Conservation (phyloP, 37 sponge, comb jelly and placozoan genomes). For the Geodia barretti region DNA sequence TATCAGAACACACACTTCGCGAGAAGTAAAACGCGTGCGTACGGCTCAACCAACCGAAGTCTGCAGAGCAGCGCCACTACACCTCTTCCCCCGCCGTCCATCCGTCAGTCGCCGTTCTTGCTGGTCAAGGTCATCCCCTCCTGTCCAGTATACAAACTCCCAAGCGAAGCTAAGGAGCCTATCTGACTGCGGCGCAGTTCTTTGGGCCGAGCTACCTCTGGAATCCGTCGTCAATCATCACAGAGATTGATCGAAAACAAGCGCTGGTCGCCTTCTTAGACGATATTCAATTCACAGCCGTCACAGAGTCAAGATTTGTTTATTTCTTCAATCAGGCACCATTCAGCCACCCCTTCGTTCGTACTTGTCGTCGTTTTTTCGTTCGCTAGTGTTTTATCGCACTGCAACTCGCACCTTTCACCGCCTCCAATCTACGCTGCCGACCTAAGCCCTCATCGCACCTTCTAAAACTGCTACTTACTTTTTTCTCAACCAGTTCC, state of each 20-base stretch:
- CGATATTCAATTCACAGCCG: background rate
- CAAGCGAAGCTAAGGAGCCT: background rate
- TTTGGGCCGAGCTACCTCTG: background rate
- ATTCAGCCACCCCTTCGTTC: background rate
- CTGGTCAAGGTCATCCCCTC: background rate
- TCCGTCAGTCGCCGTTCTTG: too few relatives aligned
- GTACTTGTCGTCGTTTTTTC: background rate
- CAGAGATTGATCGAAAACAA: background rate
- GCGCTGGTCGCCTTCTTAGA: constrained; percentile 9
- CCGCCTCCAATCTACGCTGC: constrained; percentile 12
- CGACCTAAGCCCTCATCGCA: constrained; percentile 2
- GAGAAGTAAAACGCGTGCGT: background rate
- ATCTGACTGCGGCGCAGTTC: background rate
- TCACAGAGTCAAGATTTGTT: background rate
- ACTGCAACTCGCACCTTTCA: constrained; percentile 23
- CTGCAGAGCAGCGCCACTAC: constrained; percentile 6
- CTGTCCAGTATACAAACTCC: background rate
- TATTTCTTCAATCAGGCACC: background rate
- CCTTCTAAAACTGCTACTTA: background rate
- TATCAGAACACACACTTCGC: background rate
- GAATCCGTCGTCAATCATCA: background rate
- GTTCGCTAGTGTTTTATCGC: constrained; percentile 2
- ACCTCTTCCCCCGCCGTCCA: background rate
- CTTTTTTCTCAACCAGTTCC: background rate
- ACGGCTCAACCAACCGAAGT: background rate